Conservation (phyloP, 2,797 vertebrate genomes). For the Protosalanx chinensis region DNA sequence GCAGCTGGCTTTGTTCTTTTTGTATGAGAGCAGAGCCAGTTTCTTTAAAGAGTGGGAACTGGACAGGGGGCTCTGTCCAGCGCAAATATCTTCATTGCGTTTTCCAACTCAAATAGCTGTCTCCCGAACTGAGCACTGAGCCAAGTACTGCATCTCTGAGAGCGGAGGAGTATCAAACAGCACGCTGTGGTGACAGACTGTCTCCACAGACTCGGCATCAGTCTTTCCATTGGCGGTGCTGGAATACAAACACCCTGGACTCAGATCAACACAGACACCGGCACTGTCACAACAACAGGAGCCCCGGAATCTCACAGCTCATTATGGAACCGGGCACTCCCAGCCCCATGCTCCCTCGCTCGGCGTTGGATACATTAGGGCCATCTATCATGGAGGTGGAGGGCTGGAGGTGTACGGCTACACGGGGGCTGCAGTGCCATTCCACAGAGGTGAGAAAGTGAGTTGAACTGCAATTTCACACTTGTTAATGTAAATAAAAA, state of each 20-base stretch:
- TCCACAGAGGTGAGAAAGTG: background rate
- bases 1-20: conserved; percentile 18
- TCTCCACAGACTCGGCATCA: conserved; percentile 1
- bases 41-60: background rate
- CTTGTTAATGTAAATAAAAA: conserved; percentile 9
- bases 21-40: background rate
- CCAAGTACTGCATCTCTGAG: conserved; percentile 8
- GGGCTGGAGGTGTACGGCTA: no score
- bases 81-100: background rate
- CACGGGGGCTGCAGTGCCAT: background rate
- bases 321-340: conserved; percentile 38
- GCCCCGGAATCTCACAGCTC: conserved; percentile 46
- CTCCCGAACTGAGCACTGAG: background rate
- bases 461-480: conserved; percentile 4
- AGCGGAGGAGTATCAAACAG: conserved; percentile 25
- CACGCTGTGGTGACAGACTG: conserved; percentile 13
- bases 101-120: conserved; percentile 13
- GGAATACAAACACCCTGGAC: conserved; percentile 22
- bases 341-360: background rate
- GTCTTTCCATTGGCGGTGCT: conserved; percentile 32
- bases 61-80: conserved; percentile 6
- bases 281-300: conserved; percentile 39
- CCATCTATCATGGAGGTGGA: background rate
- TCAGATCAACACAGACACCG: conserved; percentile 31
- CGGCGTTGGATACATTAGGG: background rate